These are phyloP conservation scores for Pteromalus puparum DNA, from an alignment of 1,140 invertebrate species.

Conservation along the genomic window DNA sequence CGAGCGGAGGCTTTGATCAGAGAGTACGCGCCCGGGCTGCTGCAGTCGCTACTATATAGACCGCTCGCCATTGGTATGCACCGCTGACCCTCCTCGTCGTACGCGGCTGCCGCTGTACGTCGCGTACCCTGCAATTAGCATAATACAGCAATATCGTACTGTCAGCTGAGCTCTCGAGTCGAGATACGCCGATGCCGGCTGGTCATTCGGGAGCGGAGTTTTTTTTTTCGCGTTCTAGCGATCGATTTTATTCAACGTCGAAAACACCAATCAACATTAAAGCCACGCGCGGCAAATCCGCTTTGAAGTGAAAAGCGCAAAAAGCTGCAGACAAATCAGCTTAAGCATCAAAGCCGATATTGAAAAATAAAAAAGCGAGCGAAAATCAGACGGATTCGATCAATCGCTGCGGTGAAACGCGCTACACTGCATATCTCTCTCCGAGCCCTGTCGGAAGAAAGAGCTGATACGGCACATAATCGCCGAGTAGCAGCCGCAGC, in stretches of 20 bases:
- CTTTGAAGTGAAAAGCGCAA: neutral
- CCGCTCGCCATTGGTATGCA: constrained; percentile 63
- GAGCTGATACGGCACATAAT: constrained; percentile 35
- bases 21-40: neutral
- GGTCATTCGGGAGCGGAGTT: neutral
- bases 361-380: neutral
- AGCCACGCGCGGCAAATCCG: neutral
- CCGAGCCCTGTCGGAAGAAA: neutral
- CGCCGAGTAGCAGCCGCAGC: neutral
- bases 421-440: too few species aligned
- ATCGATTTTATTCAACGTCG: too few species aligned
- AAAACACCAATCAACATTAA: too few species aligned
- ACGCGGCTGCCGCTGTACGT: neutral
- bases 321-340: neutral
- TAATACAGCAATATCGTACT: constrained; percentile 67
- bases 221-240: too few species aligned
- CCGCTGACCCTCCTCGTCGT: constrained; percentile 58
- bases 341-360: neutral
- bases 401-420: neutral
- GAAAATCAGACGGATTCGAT: neutral
- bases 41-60: neutral
- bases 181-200: neutral
- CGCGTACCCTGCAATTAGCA: constrained; percentile 62
- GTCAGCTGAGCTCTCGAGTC: constrained; percentile 35
- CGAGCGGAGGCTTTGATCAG: constrained; percentile 63